Base-by-base conservation (phyloP, 2,113 vertebrate genomes). In the Takifugu bimaculatus region DNA sequence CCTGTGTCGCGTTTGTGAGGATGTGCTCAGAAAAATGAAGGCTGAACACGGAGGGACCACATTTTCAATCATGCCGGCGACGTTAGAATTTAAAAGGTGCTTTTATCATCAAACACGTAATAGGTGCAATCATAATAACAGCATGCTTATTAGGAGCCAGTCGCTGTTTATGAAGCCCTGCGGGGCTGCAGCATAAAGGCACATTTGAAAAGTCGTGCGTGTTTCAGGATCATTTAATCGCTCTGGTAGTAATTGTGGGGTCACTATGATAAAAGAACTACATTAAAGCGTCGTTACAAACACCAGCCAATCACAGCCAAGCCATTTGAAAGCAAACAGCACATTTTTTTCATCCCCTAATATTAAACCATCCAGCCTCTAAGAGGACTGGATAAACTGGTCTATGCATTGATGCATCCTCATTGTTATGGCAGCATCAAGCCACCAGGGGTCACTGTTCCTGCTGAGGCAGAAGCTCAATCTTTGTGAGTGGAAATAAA, bases 91-190 rank as follows among this genome's bases (percentile, higher is more conserved):
- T 25, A 26, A 43, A 69, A 70, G 54, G 49, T 42, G 65, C 48
- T 25, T 28, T 14, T 13, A 28, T 49, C 61, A 71, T 63, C 39
- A 60, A 45, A 49, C 44, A 45, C 10, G 26, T 53, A 39, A 67
- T 72, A 27, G 68, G 13, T 49, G 35, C 61, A 47, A 45, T 25
- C 26, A 28, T 50, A 47, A 56, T 61, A 54, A 60, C 63, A 75
- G 63, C 60, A 66, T 49, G 35, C 48, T 54, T 26, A 65, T 70
- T 68, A 78, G 49, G 57, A 32, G 35, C 26, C 57, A 48, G 50
- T 27, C 13, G 2, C 47, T 11, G 42, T 59, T 72, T 61, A 65
- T 75, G 58, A 44, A 50, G 50, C 29, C 64, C 51, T 53, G 39
- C 20, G 48, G 63, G 59, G 55, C 15, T 25, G 50, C 0, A 43